These are phyloP conservation scores for Thera obeliscata DNA, from an alignment of 2,888 invertebrate species.

Conservation along the genomic window DNA sequence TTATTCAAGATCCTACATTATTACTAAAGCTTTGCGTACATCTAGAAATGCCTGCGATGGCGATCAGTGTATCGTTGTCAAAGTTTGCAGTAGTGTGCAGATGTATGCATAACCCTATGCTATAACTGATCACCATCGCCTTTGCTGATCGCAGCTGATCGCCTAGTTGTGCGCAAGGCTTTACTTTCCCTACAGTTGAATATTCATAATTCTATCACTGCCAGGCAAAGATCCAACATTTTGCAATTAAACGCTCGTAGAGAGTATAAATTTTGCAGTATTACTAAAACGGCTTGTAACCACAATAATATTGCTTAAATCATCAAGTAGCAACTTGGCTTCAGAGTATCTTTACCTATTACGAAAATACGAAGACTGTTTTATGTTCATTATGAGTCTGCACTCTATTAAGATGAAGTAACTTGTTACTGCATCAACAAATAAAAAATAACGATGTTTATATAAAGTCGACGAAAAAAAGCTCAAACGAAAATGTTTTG, in stretches of 20 bases:
- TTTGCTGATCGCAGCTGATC: too few relatives aligned
- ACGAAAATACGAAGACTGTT: background rate
- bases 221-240: background rate
- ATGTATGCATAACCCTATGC: too few relatives aligned
- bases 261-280: background rate
- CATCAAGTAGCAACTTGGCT: background rate
- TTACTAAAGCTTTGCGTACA: too few relatives aligned
- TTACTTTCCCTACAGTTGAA: too few relatives aligned
- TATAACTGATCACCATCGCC: too few relatives aligned
- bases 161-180: too few relatives aligned
- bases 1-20: too few relatives aligned
- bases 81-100: too few relatives aligned
- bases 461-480: constrained; percentile 14
- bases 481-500: constrained; percentile 25
- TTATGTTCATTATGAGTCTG: constrained; percentile 17
- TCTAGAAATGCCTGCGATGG: too few relatives aligned
- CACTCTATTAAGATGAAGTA: constrained; percentile 6
- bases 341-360: background rate
- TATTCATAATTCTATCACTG: background rate
- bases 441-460: constrained; percentile 19
- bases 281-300: background rate
- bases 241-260: background rate
- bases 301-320: background rate
- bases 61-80: too few relatives aligned
- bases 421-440: constrained; percentile 11